Conservation (phyloP, 37 sponge, comb jelly and placozoan species). For the Diacarnus erythraeanus region DNA sequence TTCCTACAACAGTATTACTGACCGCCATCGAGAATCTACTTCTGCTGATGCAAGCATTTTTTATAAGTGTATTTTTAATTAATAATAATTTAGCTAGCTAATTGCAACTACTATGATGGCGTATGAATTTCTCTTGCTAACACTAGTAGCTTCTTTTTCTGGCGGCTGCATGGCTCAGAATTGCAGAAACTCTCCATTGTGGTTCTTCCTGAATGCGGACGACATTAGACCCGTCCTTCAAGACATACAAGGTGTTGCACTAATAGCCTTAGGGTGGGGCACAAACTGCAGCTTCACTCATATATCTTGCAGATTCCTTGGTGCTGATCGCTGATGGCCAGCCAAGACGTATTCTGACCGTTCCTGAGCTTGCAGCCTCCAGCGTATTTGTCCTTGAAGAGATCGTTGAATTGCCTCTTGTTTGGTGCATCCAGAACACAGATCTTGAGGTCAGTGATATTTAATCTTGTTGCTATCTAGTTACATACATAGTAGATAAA, state of each 20-base stretch:
- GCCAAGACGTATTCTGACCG: not conserved
- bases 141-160: not conserved
- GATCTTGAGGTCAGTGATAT: constrained; percentile 1
- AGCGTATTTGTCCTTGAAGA: not conserved
- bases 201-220: constrained; percentile 13
- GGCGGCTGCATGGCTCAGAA: not conserved
- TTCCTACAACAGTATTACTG: too few relatives aligned
- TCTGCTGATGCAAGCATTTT: too few relatives aligned
- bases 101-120: not conserved
- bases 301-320: not conserved
- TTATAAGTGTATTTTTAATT: too few relatives aligned
- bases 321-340: not conserved
- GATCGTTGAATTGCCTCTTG: not conserved
- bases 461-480: too few relatives aligned
- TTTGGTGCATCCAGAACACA: constrained; percentile 23
- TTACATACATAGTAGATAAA: too few relatives aligned
- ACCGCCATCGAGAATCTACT: too few relatives aligned
- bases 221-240: constrained; percentile 1
- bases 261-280: not conserved
- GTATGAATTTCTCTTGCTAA: not conserved
- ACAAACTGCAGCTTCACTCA: not conserved
- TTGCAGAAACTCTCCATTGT: constrained; percentile 6
- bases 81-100: not conserved
- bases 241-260: not conserved
- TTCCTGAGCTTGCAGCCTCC: not conserved